Percentiles rank a stretch among this genome's conserved stretches.
These are phyloP conservation scores for Raja brachyura DNA, from an alignment of 2,113 vertebrate species.

Conservation along the genomic window DNA sequence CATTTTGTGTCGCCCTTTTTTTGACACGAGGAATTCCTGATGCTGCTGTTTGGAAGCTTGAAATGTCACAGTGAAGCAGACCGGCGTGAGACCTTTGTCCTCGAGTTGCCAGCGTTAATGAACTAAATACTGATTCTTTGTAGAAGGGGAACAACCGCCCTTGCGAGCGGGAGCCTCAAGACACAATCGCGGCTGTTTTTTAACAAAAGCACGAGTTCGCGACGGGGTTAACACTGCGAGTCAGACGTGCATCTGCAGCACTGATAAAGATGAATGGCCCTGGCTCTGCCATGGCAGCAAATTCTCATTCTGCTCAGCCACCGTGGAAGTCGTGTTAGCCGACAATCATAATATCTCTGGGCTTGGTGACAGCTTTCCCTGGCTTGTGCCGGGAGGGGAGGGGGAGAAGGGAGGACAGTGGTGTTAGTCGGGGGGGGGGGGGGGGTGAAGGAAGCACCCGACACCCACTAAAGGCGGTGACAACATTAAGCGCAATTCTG, in stretches of 20 bases:
- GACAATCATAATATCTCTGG: conserved; percentile 54
- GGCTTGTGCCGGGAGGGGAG: neutral
- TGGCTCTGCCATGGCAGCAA: neutral
- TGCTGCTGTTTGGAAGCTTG: neutral
- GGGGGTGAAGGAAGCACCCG: conserved; percentile 39
- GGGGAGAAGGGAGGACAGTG: too few relatives aligned
- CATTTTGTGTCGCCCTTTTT: too few relatives aligned
- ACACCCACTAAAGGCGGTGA: conserved; percentile 38
- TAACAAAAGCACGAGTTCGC: neutral
- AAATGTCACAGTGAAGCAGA: neutral
- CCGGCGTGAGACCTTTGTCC: neutral
- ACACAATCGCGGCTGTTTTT: too few relatives aligned
- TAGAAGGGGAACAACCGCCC: neutral
- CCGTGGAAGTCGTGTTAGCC: conserved; percentile 49
- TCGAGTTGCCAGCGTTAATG: neutral
- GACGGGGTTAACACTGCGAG: neutral
- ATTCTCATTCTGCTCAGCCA: conserved; percentile 26
- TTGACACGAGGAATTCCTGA: neutral
- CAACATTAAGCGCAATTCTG: conserved; percentile 41
- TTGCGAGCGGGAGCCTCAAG: neutral
- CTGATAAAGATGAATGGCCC: conserved; percentile 24
- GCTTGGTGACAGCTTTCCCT: conserved; percentile 47
- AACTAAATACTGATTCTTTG: neutral
- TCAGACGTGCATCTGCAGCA: neutral
- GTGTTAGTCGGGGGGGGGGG: neutral